Evolutionary conservation across 2,888 invertebrate species (phyloP).

Genomic region (Acrobasis repandana): DNA sequence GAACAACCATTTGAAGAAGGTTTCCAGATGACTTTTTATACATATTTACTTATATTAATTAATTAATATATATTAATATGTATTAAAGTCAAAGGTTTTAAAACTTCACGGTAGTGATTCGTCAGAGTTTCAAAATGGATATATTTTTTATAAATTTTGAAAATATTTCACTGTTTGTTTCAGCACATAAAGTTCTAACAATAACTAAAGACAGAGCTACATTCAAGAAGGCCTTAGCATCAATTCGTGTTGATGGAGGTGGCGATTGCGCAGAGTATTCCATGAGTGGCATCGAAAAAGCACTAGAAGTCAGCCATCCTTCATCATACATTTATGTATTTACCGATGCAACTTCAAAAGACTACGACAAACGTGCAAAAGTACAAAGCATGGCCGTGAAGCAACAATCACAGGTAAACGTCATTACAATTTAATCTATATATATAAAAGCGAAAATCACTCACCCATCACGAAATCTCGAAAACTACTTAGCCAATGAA

Average conservation of each 20-base stretch:
- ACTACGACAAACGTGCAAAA: constrained; percentile 36
- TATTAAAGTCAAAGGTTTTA: too few relatives aligned
- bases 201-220: constrained; percentile 42
- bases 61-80: too few relatives aligned
- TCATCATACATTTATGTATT: constrained; percentile 60
- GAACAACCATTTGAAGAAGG: too few relatives aligned
- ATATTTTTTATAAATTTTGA: too few relatives aligned
- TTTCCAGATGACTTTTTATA: too few relatives aligned
- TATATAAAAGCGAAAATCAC: too few relatives aligned
- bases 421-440: too few relatives aligned
- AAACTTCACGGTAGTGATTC: too few relatives aligned
- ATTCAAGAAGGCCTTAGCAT: constrained; percentile 43
- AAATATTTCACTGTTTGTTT: constrained; percentile 28
- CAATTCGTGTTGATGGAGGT: constrained; percentile 42
- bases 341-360: constrained; percentile 64
- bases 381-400: constrained; percentile 49
- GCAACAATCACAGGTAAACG: constrained; percentile 51
- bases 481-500: too few relatives aligned
- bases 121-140: too few relatives aligned
- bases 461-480: too few relatives aligned
- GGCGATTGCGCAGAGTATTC: constrained; percentile 57
- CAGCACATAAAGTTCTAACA: constrained; percentile 39
- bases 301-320: constrained; percentile 46
- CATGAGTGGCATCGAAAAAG: constrained; percentile 56
- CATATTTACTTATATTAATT: too few relatives aligned